phyloP scores from a whole-genome alignment of 2,888 invertebrate species.

The Eutolmus rufibarbis region DNA sequence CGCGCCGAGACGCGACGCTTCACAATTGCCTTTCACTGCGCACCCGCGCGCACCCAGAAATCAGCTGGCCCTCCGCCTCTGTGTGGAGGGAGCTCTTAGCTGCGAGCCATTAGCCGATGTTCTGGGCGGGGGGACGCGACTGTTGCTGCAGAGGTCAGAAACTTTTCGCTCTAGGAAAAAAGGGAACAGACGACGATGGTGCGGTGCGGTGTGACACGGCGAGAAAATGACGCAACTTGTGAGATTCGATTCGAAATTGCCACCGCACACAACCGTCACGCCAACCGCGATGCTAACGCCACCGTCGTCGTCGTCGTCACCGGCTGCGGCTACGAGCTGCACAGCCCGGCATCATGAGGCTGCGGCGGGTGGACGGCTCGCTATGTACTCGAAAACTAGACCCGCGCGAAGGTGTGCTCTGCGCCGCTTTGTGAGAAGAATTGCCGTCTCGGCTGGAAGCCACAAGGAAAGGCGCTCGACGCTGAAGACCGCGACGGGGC shows the following conservation, averaged over 20 bases:
- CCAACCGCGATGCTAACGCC: neutral
- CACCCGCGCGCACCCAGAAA: slow-evolving; percentile 11
- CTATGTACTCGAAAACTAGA: neutral
- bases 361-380: neutral
- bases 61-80: neutral
- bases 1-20: neutral
- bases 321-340: neutral
- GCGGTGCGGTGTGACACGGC: neutral
- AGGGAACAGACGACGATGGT: neutral
- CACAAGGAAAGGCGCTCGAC: neutral
- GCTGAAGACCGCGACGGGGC: neutral
- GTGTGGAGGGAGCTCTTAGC: neutral
- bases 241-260: neutral
- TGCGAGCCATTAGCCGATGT: neutral
- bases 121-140: neutral
- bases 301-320: neutral
- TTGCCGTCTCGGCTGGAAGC: neutral
- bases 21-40: slow-evolving; percentile 20
- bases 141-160: slow-evolving; percentile 17
- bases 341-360: neutral
- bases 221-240: slow-evolving; percentile 8
- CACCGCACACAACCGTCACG: neutral
- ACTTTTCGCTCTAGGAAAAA: neutral
- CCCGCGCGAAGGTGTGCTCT: neutral
- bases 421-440: neutral